Base-by-base conservation (phyloP, 2,888 invertebrate species). In the Himalopsyche kuldschensis region DNA sequence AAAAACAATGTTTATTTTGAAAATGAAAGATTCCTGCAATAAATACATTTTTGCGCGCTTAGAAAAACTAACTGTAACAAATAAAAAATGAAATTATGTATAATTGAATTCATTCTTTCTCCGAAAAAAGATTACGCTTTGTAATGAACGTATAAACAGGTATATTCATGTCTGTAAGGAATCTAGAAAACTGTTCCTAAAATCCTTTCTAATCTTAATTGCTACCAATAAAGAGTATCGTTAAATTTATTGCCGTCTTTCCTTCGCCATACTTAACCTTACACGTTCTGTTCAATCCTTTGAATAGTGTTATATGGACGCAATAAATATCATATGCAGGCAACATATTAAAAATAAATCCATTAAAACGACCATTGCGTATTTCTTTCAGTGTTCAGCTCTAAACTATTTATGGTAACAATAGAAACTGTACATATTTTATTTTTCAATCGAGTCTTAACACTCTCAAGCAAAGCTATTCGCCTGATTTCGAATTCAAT, bases 161-260 rank as follows among this genome's bases (percentile, higher is more conserved):
- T 35, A 27, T 24, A 32, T 46, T 8, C 32, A n/a, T 35, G 27
- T 24, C 20, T 78, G 32, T 78, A 31, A 46, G 20, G 24, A 41
- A 35, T 27, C 46, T 35, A 15, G 41, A 47, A 78, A 79, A 35
- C 15, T 27, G 20, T 78, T 78, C 24, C 32, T 55, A 35, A 75
- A 15, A 81, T 84, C 77, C 80, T 82, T 84, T 84, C 79, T 84
- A 79, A 81, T 79, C 79, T 82, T 84, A 79, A 84, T 84, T 79
- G 82, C 75, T 24, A 75, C 46, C 81, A 82, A 84, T 84, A 84
- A 81, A 81, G 47, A n/a, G 41, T 55, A 55, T 69, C 82, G 48
- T 84, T 82, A 84, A 84, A 32, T 84, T 82, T 84, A 84, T 69
- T 55, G 76, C 81, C 81, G n/a, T 79, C 79, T 81, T 81, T 84